Evolutionary conservation across 2,113 vertebrate genomes (phyloP), one percentile per base, ranked within the genome.

Genomic region (Hiodon tergisus): DNA sequence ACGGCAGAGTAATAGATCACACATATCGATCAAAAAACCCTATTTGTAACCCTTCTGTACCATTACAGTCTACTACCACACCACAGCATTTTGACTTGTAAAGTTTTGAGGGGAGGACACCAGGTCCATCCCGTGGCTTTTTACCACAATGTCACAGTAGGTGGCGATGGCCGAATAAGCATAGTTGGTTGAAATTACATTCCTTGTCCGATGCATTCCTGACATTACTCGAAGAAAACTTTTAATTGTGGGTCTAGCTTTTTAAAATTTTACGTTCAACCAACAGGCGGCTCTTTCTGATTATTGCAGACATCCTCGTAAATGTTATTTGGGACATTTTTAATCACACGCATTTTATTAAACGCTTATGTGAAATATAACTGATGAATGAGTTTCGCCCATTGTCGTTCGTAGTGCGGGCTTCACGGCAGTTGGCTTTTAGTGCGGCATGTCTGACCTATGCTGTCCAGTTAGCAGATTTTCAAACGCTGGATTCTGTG

Each of bases 1-100:
- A 62, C 57, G 61, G 11, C 31, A 58, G 60, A 67, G 52, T 17
- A 63, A 75, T 77, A 51, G 73, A 75, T 77, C 72, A 66, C 10
- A 67, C 69, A 71, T 68, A 58, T 50, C 47, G 31, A n/a, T 53
- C 65, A 78, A 78, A 74, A 73, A 76, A 73, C 68, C 54, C 58
- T 11, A 16, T n/a, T 31, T 61, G 10, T 51, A 14, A 3, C 10
- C 60, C 61, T 31, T 31, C 31, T 31, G 31, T 31, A 31, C 31
- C 31, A 31, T 31, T 31, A 31, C 2, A 31, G 31, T 31, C 31
- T 31, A 31, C 31, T 31, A 31, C 31, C 31, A 0, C 31, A 31
- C 31, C 31, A 31, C 31, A 31, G 31, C 31, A 31, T 31, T 31
- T 31, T 31, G 31, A 31, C 31, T 31, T 31, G 31, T 31, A 31